These are phyloP conservation scores for Sebastes trivittatus DNA, from an alignment of 2,797 vertebrate genomes.

Conservation along the genomic window DNA sequence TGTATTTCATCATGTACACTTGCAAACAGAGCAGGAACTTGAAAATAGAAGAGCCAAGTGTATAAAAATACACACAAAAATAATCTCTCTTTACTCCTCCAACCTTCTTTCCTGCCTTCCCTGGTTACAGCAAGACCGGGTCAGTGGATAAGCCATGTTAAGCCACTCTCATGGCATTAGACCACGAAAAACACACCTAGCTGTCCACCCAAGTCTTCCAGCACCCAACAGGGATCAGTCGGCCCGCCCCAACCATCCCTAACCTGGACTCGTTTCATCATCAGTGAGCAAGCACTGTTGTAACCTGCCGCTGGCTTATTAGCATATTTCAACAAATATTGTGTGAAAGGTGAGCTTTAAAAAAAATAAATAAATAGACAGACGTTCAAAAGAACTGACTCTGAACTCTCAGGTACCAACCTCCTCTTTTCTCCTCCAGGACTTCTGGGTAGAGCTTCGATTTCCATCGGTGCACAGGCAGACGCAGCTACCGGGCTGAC, in stretches of 20 bases:
- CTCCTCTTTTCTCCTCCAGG: conserved; percentile 90
- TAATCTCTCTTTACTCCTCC: background rate
- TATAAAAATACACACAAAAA: background rate
- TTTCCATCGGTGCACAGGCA: conserved; percentile 86
- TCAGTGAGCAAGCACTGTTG: background rate
- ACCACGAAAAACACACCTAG: conserved; percentile 54
- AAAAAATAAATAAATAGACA: background rate
- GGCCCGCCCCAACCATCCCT: background rate
- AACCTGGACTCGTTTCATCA: conserved; percentile 17
- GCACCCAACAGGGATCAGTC: conserved; percentile 13
- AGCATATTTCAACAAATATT: background rate
- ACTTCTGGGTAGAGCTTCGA: conserved; percentile 88
- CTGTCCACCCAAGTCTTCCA: conserved; percentile 24
- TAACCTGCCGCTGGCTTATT: background rate
- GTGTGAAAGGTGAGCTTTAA: background rate
- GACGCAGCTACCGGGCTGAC: conserved; percentile 75
- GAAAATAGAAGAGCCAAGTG: background rate
- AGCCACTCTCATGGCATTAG: conserved; percentile 63
- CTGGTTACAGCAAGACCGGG: conserved; percentile 47
- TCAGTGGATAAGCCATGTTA: conserved; percentile 63
- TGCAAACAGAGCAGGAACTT: background rate
- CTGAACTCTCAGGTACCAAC: conserved; percentile 72
- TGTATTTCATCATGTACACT: background rate
- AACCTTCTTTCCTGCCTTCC: background rate
- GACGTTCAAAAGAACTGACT: background rate